These are phyloP conservation scores for Pseudochaenichthys georgianus DNA, from an alignment of 2,797 vertebrate species.

Conservation along the genomic window DNA sequence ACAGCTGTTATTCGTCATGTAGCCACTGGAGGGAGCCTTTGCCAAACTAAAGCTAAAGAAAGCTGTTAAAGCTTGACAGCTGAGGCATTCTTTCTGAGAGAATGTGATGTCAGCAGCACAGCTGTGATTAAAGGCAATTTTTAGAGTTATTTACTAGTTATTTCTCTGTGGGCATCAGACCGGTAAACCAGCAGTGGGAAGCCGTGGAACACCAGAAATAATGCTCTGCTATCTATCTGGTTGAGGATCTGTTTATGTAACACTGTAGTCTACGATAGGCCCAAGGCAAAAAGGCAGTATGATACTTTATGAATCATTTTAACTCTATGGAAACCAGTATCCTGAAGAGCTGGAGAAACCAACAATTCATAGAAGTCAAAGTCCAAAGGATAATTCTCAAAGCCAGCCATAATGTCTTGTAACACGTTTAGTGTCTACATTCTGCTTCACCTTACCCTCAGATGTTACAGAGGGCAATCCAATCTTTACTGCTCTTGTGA, in stretches of 20 bases:
- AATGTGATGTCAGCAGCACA: not conserved
- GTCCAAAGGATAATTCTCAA: no score
- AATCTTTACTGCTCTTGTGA: no score
- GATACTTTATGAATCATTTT: no score
- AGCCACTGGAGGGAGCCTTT: conserved; percentile 39
- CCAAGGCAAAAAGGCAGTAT: no score
- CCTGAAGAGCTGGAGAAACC: no score
- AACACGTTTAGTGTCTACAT: no score
- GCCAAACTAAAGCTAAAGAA: not conserved
- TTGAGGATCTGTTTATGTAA: conserved; percentile 20
- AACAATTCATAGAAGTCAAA: no score
- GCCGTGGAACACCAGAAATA: conserved; percentile 7
- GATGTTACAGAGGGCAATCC: no score
- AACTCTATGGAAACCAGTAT: no score
- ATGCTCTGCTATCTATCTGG: conserved; percentile 3
- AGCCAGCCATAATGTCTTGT: no score
- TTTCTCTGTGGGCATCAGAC: not conserved
- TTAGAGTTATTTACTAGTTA: conserved; percentile 13
- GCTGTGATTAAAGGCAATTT: conserved; percentile 9
- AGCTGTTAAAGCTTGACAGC: not conserved
- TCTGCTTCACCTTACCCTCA: no score
- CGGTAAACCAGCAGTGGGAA: not conserved
- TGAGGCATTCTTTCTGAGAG: conserved; percentile 1
- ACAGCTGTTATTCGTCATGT: not conserved
- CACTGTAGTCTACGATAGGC: no score